Conservation (phyloP, 2,113 vertebrate genomes). For the Cottus gobio region DNA sequence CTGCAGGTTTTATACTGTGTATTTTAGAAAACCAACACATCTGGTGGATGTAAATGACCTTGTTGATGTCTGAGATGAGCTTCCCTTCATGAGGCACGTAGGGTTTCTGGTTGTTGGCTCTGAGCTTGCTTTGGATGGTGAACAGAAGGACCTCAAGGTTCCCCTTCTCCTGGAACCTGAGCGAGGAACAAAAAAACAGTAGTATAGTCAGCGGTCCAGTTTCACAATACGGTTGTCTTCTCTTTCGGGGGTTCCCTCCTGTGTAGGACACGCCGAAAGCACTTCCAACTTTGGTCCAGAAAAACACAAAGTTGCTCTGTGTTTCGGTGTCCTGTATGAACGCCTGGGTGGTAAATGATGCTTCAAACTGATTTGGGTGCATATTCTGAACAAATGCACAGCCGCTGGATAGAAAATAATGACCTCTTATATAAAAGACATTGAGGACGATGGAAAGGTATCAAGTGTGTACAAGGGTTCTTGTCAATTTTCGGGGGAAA, state of each 20-base stretch:
- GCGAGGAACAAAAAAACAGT: slow-evolving; percentile 7
- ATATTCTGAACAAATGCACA: background rate
- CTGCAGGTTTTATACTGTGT: background rate
- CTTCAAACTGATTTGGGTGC: background rate
- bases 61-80: slow-evolving; percentile 95
- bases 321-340: background rate
- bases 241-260: background rate
- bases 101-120: slow-evolving; percentile 93
- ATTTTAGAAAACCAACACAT: background rate
- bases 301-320: background rate
- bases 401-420: background rate
- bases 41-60: slow-evolving; percentile 77
- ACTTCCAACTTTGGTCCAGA: background rate
- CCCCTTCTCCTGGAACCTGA: slow-evolving; percentile 96
- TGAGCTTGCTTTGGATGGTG: slow-evolving; percentile 96
- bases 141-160: slow-evolving; percentile 97
- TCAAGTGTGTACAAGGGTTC: background rate
- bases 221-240: background rate
- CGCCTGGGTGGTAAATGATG: background rate
- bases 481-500: background rate
- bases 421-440: background rate
- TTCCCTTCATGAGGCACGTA: slow-evolving; percentile 93
- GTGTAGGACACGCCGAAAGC: background rate
- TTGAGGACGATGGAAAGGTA: background rate
- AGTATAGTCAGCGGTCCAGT: background rate